phyloP scores from a whole-genome alignment of 2,113 vertebrate genomes.

The Clarias gariepinus region DNA sequence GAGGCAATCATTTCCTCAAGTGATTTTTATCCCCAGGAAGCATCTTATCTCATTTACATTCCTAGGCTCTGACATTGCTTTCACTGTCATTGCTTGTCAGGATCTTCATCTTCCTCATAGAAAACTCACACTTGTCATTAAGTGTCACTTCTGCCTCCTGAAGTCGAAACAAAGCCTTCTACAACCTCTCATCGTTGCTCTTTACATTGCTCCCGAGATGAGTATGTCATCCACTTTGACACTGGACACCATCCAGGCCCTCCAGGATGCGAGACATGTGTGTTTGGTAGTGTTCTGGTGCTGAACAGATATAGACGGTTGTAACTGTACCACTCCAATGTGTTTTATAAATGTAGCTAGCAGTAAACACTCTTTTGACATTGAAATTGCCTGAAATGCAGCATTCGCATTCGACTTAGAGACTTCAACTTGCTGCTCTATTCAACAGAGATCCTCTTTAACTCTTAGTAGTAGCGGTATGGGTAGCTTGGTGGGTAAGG shows the following conservation, averaged over 20 bases:
- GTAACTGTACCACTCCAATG: too few relatives aligned
- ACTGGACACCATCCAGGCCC: neutral
- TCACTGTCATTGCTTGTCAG: too few relatives aligned
- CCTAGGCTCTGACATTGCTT: too few relatives aligned
- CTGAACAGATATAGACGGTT: too few relatives aligned
- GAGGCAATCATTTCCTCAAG: too few relatives aligned
- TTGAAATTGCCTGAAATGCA: slow-evolving; percentile 43
- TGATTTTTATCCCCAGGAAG: too few relatives aligned
- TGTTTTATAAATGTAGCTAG: too few relatives aligned
- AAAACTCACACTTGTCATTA: neutral
- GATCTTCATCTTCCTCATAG: slow-evolving; percentile 5
- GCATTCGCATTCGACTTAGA: neutral
- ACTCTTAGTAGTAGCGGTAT: neutral
- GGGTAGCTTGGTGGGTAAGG: too few relatives aligned
- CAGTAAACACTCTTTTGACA: neutral
- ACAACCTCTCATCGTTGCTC: slow-evolving; percentile 12
- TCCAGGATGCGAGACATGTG: too few relatives aligned
- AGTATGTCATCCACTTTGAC: slow-evolving; percentile 39
- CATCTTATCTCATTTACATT: too few relatives aligned
- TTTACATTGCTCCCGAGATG: neutral
- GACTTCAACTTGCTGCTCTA: slow-evolving; percentile 24
- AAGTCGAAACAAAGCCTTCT: neutral
- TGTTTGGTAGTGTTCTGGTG: too few relatives aligned
- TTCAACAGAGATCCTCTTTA: slow-evolving; percentile 1
- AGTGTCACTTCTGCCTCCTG: slow-evolving; percentile 16